Conservation (phyloP, 2,113 vertebrate species). For the Enhydra lutris region DNA sequence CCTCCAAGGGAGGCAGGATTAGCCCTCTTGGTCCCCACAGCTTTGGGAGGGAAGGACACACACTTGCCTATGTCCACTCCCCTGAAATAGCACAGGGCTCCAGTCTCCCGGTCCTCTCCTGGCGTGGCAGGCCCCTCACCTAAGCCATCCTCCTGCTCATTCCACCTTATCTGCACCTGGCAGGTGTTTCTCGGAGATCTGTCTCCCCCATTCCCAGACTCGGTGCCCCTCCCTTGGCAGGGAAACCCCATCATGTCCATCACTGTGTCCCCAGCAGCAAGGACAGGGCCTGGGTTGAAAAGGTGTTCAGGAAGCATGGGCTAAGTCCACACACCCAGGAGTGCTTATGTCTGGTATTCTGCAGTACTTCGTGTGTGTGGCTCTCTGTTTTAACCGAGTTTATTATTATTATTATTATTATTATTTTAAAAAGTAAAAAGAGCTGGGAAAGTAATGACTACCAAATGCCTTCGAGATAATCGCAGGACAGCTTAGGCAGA, state of each 20-base stretch:
- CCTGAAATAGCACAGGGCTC: neutral
- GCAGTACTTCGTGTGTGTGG: neutral
- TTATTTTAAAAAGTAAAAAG: conserved; percentile 11
- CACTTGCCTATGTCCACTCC: neutral
- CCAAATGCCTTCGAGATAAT: neutral
- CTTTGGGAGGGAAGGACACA: neutral
- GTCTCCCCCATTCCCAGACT: no score
- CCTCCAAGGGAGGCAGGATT: neutral
- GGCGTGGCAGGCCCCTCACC: neutral
- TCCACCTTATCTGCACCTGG: neutral
- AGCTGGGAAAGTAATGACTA: neutral
- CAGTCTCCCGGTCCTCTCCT: neutral
- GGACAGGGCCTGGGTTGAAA: neutral
- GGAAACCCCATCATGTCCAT: neutral
- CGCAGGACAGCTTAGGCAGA: neutral
- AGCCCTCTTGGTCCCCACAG: neutral
- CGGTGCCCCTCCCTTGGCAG: neutral
- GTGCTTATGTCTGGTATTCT: neutral
- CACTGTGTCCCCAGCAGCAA: neutral
- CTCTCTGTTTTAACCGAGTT: neutral
- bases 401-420: neutral
- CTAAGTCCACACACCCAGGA: fast-evolving
- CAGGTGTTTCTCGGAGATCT: neutral
- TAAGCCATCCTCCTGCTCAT: neutral
- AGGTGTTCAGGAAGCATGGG: neutral